phyloP scores from a whole-genome alignment of 1,140 invertebrate genomes.

The Brachionus sp. region DNA sequence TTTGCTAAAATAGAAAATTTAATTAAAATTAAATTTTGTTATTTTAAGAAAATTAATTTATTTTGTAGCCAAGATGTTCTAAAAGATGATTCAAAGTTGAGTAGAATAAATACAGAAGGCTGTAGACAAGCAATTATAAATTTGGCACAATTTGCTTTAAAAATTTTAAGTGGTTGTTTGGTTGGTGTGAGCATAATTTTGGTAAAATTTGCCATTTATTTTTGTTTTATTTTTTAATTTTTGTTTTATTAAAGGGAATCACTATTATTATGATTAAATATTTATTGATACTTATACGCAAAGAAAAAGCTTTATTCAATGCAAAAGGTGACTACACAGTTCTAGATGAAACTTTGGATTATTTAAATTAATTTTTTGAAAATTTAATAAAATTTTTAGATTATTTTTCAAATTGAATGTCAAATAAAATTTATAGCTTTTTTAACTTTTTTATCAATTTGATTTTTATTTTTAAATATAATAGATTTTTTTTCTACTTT shows the following conservation, averaged over 20 bases:
- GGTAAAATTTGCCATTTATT: neutral
- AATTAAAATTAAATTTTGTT: neutral
- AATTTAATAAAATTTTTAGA: neutral
- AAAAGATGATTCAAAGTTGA: neutral
- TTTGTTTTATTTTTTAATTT: neutral
- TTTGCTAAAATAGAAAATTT: neutral
- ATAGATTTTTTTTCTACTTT: too few species aligned
- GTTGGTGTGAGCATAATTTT: conserved; percentile 24
- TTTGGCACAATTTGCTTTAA: conserved; percentile 2
- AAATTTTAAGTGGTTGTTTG: neutral
- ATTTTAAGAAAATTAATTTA: conserved; percentile 4
- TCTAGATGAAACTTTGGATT: neutral
- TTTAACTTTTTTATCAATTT: neutral
- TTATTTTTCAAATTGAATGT: neutral
- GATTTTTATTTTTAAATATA: too few species aligned
- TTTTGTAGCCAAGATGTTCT: conserved; percentile 36
- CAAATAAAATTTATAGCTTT: neutral
- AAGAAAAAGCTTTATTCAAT: conserved; percentile 40
- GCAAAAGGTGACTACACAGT: neutral
- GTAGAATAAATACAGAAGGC: conserved; percentile 6
- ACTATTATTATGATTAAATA: conserved; percentile 27
- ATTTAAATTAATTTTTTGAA: neutral
- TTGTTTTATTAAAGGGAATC: neutral
- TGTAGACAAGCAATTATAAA: neutral
- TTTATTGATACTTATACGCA: conserved; percentile 34